Conservation (phyloP, 1,140 invertebrate species). For the Magallana gigas region DNA sequence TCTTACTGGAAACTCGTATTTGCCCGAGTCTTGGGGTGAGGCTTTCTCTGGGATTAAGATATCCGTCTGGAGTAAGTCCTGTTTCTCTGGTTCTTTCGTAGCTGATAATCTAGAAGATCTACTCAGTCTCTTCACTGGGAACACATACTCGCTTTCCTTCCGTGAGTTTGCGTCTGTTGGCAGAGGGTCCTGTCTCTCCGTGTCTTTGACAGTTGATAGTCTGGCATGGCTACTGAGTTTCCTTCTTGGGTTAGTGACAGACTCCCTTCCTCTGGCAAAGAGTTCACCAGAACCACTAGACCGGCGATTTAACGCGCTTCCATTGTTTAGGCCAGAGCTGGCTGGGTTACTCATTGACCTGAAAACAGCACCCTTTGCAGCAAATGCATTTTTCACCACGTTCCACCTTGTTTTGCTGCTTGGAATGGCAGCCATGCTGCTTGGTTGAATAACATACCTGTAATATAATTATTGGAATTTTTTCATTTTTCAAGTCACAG, state of each 20-base stretch:
- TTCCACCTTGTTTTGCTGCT: constrained; percentile 61
- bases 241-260: not conserved
- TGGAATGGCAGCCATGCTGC: constrained; percentile 69
- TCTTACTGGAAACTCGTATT: too few species aligned
- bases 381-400: not conserved
- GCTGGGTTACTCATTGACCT: not conserved
- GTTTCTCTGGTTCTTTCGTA: too few species aligned
- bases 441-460: constrained; percentile 71
- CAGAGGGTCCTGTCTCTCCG: not conserved
- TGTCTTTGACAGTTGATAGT: not conserved
- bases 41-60: too few species aligned
- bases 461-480: not conserved
- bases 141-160: too few species aligned
- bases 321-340: not conserved
- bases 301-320: not conserved
- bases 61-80: too few species aligned
- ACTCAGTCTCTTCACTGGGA: too few species aligned
- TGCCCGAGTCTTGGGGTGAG: too few species aligned
- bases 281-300: not conserved
- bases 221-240: not conserved
- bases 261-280: not conserved
- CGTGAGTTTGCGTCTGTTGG: too few species aligned
- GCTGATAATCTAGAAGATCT: too few species aligned
- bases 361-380: not conserved
- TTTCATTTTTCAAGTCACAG: too few species aligned